phyloP scores from a whole-genome alignment of 2,113 vertebrate genomes.

The Herpetotheres cachinnans region DNA sequence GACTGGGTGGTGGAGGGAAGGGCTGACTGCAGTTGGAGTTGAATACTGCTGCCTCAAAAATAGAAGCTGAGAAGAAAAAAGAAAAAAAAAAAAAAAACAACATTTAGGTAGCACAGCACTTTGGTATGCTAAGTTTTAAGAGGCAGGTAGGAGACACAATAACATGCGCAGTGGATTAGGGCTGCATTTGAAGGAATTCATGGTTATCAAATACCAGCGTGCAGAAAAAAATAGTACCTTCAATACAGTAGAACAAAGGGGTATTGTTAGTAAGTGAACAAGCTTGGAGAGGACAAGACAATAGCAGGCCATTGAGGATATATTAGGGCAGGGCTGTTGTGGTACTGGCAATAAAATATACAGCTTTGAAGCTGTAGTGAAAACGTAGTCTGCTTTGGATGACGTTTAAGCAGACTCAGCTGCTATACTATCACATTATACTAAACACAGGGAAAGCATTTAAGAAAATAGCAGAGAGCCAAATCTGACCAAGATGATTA shows the following conservation, averaged over 20 bases:
- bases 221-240: slow-evolving; percentile 56
- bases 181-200: slow-evolving; percentile 57
- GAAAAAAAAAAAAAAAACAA: neutral
- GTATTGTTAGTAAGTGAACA: slow-evolving; percentile 47
- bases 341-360: slow-evolving; percentile 81
- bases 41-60: slow-evolving; percentile 58
- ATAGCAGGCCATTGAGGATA: slow-evolving; percentile 44
- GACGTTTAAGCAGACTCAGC: slow-evolving; percentile 78
- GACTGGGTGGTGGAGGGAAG: slow-evolving; percentile 35
- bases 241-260: slow-evolving; percentile 53
- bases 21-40: slow-evolving; percentile 47
- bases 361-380: slow-evolving; percentile 76
- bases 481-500: slow-evolving; percentile 64
- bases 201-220: slow-evolving; percentile 53
- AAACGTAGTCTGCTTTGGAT: slow-evolving; percentile 73
- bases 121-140: slow-evolving; percentile 67
- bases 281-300: slow-evolving; percentile 62
- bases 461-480: slow-evolving; percentile 71
- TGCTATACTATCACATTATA: slow-evolving; percentile 81
- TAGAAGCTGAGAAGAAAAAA: slow-evolving; percentile 6
- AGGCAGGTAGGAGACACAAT: slow-evolving; percentile 55
- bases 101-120: slow-evolving; percentile 72
- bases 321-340: slow-evolving; percentile 65
- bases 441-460: slow-evolving; percentile 75
- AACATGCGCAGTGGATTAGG: slow-evolving; percentile 41